These are phyloP conservation scores for Leucophora obtusa DNA, from an alignment of 2,888 invertebrate species.

Conservation along the genomic window DNA sequence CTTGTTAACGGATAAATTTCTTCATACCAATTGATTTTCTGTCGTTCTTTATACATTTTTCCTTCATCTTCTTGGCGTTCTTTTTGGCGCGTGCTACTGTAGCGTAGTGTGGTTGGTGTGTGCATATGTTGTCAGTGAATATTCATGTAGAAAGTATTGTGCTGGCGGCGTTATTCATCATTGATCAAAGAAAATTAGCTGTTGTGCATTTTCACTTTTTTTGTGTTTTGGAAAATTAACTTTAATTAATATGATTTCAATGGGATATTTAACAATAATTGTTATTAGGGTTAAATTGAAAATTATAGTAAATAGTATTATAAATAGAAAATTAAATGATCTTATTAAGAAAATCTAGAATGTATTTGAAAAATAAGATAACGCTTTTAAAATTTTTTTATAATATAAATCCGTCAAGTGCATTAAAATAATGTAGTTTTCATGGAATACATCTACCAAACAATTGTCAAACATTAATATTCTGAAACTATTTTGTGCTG, in stretches of 20 bases:
- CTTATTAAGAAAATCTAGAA: background rate
- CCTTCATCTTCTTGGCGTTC: background rate
- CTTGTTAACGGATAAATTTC: constrained; percentile 58
- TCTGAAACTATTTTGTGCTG: no score
- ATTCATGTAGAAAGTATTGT: background rate
- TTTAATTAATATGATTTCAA: constrained; percentile 25
- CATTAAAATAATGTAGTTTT: no score
- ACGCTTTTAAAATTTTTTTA: no score
- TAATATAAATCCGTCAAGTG: no score
- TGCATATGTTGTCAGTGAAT: background rate
- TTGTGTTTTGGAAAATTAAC: constrained; percentile 5
- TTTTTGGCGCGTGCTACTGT: constrained; percentile 27
- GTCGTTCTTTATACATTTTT: background rate
- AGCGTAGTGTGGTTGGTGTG: background rate
- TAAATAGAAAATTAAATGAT: constrained; percentile 13
- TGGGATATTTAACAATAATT: constrained; percentile 23
- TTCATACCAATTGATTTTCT: constrained; percentile 44
- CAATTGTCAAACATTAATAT: no score
- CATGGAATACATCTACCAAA: no score
- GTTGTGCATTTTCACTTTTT: constrained; percentile 36
- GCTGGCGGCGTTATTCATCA: constrained; percentile 35
- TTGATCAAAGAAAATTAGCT: constrained; percentile 62
- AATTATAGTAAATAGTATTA: background rate
- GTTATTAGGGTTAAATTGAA: constrained; percentile 25
- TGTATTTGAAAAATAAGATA: no score